phyloP scores from a whole-genome alignment of 2,113 vertebrate genomes.

The Chloropsis hardwickii region DNA sequence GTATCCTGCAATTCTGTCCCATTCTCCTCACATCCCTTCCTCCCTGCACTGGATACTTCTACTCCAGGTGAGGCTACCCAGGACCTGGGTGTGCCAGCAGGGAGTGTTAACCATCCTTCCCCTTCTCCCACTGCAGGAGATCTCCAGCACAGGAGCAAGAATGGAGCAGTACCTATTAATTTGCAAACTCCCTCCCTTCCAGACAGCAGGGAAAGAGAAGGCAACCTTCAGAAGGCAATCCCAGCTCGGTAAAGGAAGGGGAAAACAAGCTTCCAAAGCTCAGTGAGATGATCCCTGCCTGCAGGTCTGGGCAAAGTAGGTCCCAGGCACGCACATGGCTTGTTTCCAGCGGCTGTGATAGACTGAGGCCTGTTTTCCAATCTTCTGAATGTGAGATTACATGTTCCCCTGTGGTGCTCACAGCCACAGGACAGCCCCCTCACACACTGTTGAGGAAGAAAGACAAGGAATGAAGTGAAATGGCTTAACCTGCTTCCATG shows the following conservation, averaged over 20 bases:
- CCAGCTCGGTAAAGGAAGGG: neutral
- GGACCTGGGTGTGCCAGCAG: neutral
- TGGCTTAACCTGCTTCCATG: neutral
- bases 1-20: fast-evolving
- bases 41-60: neutral
- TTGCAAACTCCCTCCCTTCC: neutral
- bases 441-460: neutral
- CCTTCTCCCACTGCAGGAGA: neutral
- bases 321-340: neutral
- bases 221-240: neutral
- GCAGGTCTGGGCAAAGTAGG: neutral
- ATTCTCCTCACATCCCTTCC: neutral
- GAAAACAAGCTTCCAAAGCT: neutral
- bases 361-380: fast-evolving
- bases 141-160: neutral
- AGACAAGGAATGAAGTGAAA: neutral
- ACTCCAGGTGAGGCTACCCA: neutral
- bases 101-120: neutral
- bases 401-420: neutral
- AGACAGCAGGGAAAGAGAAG: neutral
- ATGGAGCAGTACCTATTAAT: neutral
- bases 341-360: neutral
- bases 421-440: neutral
- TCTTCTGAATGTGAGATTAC: neutral
- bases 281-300: neutral